Evolutionary conservation across 2,113 vertebrate genomes (phyloP), one percentile per base, ranked within the genome.

Genomic region (Corydoras sp.): DNA sequence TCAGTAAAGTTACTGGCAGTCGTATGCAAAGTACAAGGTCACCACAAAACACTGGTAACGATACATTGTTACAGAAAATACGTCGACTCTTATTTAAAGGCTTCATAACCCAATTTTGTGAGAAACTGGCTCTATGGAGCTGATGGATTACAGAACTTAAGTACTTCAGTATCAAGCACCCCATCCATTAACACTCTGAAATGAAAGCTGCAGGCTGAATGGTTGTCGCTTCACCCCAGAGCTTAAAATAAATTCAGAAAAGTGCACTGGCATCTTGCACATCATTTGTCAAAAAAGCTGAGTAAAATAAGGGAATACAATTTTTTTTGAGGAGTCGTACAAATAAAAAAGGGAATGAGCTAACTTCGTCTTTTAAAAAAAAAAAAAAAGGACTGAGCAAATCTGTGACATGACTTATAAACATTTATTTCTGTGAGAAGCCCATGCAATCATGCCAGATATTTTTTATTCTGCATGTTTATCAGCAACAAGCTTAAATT

Each of bases 391-490:
- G 81, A 83, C 67, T 80, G 72, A 77, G 69, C 73, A 78, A 84
- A 85, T 72, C 70, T 56, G 80, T 78, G 84, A 86, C 81, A 81
- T 82, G 83, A 87, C 83, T 82, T 85, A 80, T 83, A 86, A 85
- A 88, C 79, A 85, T 85, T 82, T 85, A 84, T 83, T 78, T 74
- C 71, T 80, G 80, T 73, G 81, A 83, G 81, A 77, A 76, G 74
- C 77, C 61, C 73, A 84, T 84, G 85, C 86, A 80, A 86, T 85
- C 81, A 72, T 64, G 74, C 79, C 87, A 90, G 81, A 85, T 90
- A 85, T 79, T 88, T 85, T 83, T 88, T 79, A 88, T 89, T 86
- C 73, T 64, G 10, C 69, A 66, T 70, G 74, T 84, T 86, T 86
- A 87, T 83, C 74, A 76, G 81, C 61, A 68, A 80, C 76, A 83